Evolutionary conservation across 2,888 invertebrate species (phyloP).

Genomic region (Ditylenchus weischeri): DNA sequence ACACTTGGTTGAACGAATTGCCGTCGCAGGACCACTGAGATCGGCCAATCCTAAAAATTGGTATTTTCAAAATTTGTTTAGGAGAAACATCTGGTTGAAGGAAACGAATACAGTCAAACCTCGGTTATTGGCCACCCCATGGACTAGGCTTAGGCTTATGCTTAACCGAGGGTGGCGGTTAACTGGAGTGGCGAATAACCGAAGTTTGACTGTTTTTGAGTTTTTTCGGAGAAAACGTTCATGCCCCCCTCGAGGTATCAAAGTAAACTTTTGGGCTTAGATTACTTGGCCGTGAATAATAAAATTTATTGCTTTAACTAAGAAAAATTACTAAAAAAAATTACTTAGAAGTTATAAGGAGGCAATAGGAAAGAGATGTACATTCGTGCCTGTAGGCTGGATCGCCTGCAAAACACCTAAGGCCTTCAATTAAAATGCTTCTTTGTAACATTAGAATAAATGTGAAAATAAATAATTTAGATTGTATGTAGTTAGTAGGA

Average conservation of each 20-base stretch:
- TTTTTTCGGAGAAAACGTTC: no score
- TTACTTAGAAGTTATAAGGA: conserved; percentile 27
- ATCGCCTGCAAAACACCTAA: conserved; percentile 33
- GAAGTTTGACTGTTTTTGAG: no score
- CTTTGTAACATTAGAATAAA: no score
- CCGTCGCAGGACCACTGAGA: conserved; percentile 37
- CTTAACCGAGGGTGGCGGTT: no score
- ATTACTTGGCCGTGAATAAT: background rate
- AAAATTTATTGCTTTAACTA: background rate
- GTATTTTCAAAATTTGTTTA: no score
- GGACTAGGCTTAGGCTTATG: no score
- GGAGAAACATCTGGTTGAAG: background rate
- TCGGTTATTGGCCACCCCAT: no score
- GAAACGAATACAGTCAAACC: background rate
- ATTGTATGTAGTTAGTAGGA: no score
- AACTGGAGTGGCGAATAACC: no score
- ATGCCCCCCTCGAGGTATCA: no score
- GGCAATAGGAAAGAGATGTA: conserved; percentile 33
- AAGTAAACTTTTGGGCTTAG: no score
- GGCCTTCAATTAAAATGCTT: background rate
- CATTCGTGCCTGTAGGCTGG: conserved; percentile 31
- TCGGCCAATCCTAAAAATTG: conserved; percentile 26
- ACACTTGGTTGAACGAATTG: conserved; percentile 30
- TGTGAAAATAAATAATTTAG: no score
- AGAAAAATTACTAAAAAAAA: conserved; percentile 7